Percentiles rank a stretch among this genome's conserved stretches.
Evolutionary conservation across 2,888 invertebrate genomes (phyloP).

Genomic region (Poecilobothrus nobilitatus): DNA sequence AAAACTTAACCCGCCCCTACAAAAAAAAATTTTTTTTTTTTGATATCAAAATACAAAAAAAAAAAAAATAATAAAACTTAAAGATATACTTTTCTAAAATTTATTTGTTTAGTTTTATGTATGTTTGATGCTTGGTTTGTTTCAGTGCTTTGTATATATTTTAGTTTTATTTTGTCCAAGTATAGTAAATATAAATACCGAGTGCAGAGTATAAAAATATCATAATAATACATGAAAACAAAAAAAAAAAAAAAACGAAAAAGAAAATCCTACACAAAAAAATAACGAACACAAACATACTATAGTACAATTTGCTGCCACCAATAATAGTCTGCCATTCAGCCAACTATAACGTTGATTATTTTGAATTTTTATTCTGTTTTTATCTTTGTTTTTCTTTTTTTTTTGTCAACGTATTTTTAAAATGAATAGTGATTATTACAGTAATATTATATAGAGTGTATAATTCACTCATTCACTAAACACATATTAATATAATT

Average conservation of each 20-base stretch:
- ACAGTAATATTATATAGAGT: neutral
- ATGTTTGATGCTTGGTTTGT: neutral
- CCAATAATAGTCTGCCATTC: conserved; percentile 1
- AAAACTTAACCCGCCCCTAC: conserved; percentile 1
- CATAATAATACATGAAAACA: neutral
- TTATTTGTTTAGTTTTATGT: no score
- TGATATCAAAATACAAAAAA: neutral
- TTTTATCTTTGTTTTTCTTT: no score
- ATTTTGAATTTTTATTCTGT: no score
- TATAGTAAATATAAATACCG: neutral
- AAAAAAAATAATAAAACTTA: no score
- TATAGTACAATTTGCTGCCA: neutral
- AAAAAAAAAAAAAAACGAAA: neutral
- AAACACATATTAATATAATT: neutral
- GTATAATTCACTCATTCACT: neutral
- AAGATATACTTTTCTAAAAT: neutral
- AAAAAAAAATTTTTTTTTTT: neutral
- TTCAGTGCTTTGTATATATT: neutral
- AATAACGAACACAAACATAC: neutral
- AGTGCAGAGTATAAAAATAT: neutral
- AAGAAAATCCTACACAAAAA: neutral
- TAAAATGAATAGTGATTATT: neutral
- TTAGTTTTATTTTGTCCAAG: neutral
- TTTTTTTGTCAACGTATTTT: neutral
- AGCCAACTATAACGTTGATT: conserved; percentile 2